A percentile compares a stretch with the other conserved stretches of the same genome.
Conservation (phyloP, 2,888 invertebrate species). For the Campoplex capitator region DNA sequence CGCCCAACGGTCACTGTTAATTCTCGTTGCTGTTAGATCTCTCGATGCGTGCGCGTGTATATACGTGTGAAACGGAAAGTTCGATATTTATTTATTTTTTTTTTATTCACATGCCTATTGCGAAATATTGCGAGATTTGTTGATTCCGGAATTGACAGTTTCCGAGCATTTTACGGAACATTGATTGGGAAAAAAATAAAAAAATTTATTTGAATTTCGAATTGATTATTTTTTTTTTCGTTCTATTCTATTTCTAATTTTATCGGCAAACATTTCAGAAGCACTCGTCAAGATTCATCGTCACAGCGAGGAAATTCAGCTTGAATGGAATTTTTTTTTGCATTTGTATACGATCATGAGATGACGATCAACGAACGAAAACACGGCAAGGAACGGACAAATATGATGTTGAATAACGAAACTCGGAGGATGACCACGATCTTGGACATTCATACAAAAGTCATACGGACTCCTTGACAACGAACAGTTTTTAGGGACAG, state of each 20-base stretch:
- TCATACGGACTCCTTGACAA: too few species aligned
- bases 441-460: too few species aligned
- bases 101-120: slow-evolving; percentile 14
- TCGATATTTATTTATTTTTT: neutral
- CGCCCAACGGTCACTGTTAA: slow-evolving; percentile 36
- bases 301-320: neutral
- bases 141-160: neutral
- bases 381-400: too few species aligned
- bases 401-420: too few species aligned
- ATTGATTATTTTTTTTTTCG: too few species aligned
- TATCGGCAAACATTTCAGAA: neutral
- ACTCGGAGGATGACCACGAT: too few species aligned
- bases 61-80: slow-evolving; percentile 25
- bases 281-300: neutral
- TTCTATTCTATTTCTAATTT: too few species aligned
- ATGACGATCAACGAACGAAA: too few species aligned
- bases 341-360: too few species aligned
- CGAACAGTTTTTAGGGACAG: too few species aligned
- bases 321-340: too few species aligned
- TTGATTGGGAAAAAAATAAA: neutral
- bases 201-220: neutral
- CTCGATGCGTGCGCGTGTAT: neutral
- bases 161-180: neutral
- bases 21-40: slow-evolving; percentile 2
- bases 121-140: slow-evolving; percentile 3